Conservation (phyloP, 2,797 vertebrate species). For the Adelosebastes latens region DNA sequence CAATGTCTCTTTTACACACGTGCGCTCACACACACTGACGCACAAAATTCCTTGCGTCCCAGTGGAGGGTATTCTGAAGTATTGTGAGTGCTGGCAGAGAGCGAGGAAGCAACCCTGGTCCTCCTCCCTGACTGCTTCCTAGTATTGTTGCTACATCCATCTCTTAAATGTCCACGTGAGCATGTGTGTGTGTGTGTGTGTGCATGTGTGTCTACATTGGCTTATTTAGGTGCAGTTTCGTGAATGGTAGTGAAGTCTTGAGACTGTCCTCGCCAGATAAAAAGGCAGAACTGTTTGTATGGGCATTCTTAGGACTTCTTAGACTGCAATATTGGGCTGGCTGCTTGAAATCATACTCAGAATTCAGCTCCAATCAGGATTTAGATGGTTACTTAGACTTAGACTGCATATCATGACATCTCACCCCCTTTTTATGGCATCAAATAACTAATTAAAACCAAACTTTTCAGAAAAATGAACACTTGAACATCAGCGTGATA, state of each 20-base stretch:
- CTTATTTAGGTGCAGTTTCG: background rate
- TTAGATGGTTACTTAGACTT: background rate
- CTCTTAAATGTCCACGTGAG: slow-evolving; percentile 31
- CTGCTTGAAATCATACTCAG: background rate
- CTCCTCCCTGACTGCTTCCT: slow-evolving; percentile 76
- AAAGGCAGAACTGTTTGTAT: background rate
- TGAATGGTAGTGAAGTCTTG: background rate
- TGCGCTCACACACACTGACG: slow-evolving; percentile 11
- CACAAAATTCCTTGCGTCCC: slow-evolving; percentile 65
- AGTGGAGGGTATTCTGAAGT: slow-evolving; percentile 41
- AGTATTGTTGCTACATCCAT: slow-evolving; percentile 71
- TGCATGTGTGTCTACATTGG: background rate
- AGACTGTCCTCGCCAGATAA: background rate
- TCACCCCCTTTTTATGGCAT: background rate
- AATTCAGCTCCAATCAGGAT: background rate
- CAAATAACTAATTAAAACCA: too few relatives aligned
- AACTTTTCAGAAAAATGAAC: too few relatives aligned
- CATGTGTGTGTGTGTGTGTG: background rate
- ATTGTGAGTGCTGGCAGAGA: slow-evolving; percentile 46
- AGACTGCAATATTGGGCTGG: background rate
- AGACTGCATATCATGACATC: too few relatives aligned
- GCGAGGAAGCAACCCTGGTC: slow-evolving; percentile 68
- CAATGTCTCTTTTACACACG: slow-evolving; percentile 42
- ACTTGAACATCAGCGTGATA: too few relatives aligned
- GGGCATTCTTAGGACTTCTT: background rate